Base-by-base conservation (phyloP, 2,797 vertebrate species). In the Arrhamphus sclerolepis region DNA sequence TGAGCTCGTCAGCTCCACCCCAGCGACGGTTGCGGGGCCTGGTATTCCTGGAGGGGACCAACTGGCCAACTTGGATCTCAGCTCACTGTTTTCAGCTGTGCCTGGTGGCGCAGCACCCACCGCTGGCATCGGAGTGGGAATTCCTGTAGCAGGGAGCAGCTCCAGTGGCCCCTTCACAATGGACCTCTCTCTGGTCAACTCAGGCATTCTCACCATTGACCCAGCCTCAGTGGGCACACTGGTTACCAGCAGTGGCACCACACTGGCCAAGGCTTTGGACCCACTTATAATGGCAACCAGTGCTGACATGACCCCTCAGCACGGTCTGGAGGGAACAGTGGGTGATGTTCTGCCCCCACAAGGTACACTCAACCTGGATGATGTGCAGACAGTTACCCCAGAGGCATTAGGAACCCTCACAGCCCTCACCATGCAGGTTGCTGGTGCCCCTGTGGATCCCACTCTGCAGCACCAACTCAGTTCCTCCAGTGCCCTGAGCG, bases 181-280 rank as follows among this genome's bases (percentile, higher is more conserved):
- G 16, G 96, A 98, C 50, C 92, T 97, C 66, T 93, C 95, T 0
- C 69, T 98, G 49, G 94, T 96, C 70, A 94, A 91, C 85, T 94
- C 96, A 0, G 96, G 96, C 29, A 97, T 98, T 59, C 90, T 99
- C 67, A 97, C 97, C 0, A 94, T 98, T 0, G 97, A 98, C 19
- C 94, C 96, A 0, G 89, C 94, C 29, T 95, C 96, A 0, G 95
- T 95, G 22, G 90, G 93, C 28, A 85, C 94, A 0, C 92, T 98
- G 0, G 91, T 92, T 10, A 80, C 93, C 0, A 68, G 86, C 11
- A 78, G 48, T 18, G 75, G 48, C 40, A 65, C 79, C 26, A 82
- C 93, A 7, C 56, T 95, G 46, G 89, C 91, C 65, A 95, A 96
- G 54, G 72, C 92, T 0, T 91, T 93, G 5, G 96, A 98, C 79